Evolutionary conservation across 2,888 invertebrate species (phyloP).

Genomic region (Schrankia costaestrigalis): DNA sequence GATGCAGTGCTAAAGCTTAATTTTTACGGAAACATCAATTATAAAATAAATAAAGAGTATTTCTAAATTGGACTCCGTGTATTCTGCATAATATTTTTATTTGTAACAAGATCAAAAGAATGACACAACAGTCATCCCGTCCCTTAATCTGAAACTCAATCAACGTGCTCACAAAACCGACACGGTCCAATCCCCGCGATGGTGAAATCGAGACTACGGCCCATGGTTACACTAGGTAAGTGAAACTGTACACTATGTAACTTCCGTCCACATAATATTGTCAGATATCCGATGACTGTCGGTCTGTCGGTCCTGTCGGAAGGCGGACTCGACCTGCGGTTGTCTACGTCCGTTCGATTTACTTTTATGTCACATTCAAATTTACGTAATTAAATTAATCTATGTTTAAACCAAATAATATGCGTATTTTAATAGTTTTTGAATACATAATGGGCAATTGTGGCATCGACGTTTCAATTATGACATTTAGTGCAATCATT

Average conservation of each 20-base stretch:
- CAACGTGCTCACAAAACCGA: constrained; percentile 62
- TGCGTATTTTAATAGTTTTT: no score
- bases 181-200: constrained; percentile 52
- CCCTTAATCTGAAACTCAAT: constrained; percentile 68
- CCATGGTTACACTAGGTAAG: constrained; percentile 54
- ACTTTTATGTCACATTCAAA: constrained; percentile 29
- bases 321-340: constrained; percentile 48
- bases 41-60: constrained; percentile 6
- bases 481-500: no score
- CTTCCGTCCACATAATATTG: constrained; percentile 69
- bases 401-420: no score
- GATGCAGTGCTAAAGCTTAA: no score
- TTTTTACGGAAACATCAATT: no score
- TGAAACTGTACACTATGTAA: constrained; percentile 74
- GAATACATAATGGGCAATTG: background rate
- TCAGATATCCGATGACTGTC: constrained; percentile 62
- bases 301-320: constrained; percentile 43
- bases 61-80: constrained; percentile 16
- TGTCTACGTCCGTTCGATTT: constrained; percentile 47
- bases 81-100: constrained; percentile 11
- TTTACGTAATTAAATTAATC: constrained; percentile 12
- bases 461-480: background rate
- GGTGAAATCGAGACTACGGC: constrained; percentile 65
- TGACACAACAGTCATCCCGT: constrained; percentile 32
- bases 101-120: constrained; percentile 34